phyloP scores from a whole-genome alignment of 2,888 invertebrate genomes.

The Brachyptera risi region DNA sequence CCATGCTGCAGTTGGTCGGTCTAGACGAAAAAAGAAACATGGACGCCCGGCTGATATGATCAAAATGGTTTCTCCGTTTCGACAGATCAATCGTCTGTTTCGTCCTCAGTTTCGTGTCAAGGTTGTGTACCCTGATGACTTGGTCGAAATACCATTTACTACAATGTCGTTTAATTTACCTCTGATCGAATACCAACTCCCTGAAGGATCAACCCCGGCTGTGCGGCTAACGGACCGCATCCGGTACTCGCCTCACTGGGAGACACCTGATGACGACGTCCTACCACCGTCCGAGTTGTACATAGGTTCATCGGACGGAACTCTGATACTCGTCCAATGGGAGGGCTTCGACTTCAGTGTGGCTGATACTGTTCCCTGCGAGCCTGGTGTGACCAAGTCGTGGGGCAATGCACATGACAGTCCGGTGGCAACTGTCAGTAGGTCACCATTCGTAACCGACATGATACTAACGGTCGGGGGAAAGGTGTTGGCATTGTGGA shows the following conservation, averaged over 20 bases:
- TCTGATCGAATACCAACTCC: background rate
- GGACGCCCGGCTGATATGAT: slow-evolving; percentile 47
- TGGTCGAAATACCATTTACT: slow-evolving; percentile 42
- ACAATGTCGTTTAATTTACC: slow-evolving; percentile 46
- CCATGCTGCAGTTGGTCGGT: background rate
- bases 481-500: slow-evolving; percentile 70
- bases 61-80: slow-evolving; percentile 57
- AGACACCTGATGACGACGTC: slow-evolving; percentile 40
- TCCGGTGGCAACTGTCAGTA: slow-evolving; percentile 55
- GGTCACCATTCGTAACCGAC: slow-evolving; percentile 59
- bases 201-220: background rate
- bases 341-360: slow-evolving; percentile 31
- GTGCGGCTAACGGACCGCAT: background rate
- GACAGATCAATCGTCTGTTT: slow-evolving; percentile 56
- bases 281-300: slow-evolving; percentile 45
- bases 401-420: slow-evolving; percentile 62
- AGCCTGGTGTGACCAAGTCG: slow-evolving; percentile 25
- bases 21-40: slow-evolving; percentile 1
- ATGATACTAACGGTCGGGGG: slow-evolving; percentile 70
- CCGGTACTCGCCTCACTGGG: background rate
- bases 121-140: slow-evolving; percentile 43
- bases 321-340: slow-evolving; percentile 37
- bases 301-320: slow-evolving; percentile 40
- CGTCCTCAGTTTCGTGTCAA: slow-evolving; percentile 50
- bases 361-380: background rate